Evolutionary conservation across 1,140 invertebrate species (phyloP).

Genomic region (Heliconius congener): DNA sequence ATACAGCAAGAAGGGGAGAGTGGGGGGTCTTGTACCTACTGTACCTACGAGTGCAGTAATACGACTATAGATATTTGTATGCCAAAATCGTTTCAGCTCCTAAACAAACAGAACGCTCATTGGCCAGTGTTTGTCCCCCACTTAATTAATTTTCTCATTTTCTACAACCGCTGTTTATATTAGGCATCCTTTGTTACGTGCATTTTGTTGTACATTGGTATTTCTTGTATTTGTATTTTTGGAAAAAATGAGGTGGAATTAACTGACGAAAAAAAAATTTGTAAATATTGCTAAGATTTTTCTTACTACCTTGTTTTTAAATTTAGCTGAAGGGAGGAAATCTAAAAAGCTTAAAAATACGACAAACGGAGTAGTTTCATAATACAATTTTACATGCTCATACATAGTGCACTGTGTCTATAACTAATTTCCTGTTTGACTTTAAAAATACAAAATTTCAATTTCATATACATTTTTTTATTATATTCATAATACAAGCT

Average conservation of each 20-base stretch:
- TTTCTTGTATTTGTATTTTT: neutral
- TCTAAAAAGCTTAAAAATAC: too few relatives aligned
- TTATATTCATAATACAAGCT: neutral
- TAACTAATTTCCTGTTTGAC: too few relatives aligned
- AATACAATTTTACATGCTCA: too few relatives aligned
- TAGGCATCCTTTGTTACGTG: neutral
- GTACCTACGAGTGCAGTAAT: neutral
- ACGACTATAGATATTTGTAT: slow-evolving; percentile 17
- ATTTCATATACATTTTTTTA: neutral
- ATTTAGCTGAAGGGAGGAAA: too few relatives aligned
- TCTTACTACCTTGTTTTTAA: too few relatives aligned
- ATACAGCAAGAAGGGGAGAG: neutral
- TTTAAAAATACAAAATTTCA: neutral
- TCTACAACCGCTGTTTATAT: slow-evolving; percentile 44
- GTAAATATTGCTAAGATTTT: neutral
- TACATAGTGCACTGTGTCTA: too few relatives aligned
- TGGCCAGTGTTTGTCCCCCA: slow-evolving; percentile 63
- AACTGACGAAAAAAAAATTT: neutral
- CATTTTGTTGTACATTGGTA: neutral
- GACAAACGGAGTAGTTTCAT: too few relatives aligned
- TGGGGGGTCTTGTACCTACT: neutral
- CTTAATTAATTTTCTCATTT: slow-evolving; percentile 75
- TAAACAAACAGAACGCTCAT: slow-evolving; percentile 64
- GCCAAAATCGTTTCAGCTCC: slow-evolving; percentile 47
- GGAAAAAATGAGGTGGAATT: neutral